A percentile compares a stretch with the other conserved stretches of the same genome.
phyloP scores from a whole-genome alignment of 2,113 vertebrate genomes.

The Larimichthys crocea region DNA sequence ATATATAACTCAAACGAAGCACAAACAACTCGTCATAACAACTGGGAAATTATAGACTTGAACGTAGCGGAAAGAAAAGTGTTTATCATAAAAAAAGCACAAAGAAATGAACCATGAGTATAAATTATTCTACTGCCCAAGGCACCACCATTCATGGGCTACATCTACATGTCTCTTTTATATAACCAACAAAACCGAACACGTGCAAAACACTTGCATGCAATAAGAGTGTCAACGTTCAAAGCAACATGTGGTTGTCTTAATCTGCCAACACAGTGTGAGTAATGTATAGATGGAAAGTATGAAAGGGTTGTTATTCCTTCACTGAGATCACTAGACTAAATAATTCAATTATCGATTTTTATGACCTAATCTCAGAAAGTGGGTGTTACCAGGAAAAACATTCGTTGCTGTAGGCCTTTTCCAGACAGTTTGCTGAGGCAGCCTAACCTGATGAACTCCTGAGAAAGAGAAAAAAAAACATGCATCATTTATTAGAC shows the following conservation, averaged over 20 bases:
- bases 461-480: slow-evolving; percentile 77
- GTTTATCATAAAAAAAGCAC: not conserved
- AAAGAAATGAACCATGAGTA: not conserved
- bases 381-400: slow-evolving; percentile 91
- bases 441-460: slow-evolving; percentile 97
- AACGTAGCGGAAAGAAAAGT: not conserved
- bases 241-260: slow-evolving; percentile 26
- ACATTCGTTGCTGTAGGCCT: slow-evolving; percentile 98
- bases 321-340: slow-evolving; percentile 44
- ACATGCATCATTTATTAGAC: not conserved
- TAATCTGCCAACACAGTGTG: slow-evolving; percentile 43
- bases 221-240: not conserved
- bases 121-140: not conserved
- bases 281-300: slow-evolving; percentile 18
- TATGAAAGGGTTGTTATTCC: slow-evolving; percentile 36
- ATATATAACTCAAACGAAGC: not conserved
- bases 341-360: slow-evolving; percentile 44
- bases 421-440: slow-evolving; percentile 98
- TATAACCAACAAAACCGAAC: not conserved
- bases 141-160: not conserved
- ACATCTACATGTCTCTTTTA: not conserved
- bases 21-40: slow-evolving; percentile 1
- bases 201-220: not conserved
- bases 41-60: not conserved
- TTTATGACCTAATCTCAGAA: slow-evolving; percentile 23